phyloP scores from a whole-genome alignment of 2,888 invertebrate species.

The Drosophila bunnanda region DNA sequence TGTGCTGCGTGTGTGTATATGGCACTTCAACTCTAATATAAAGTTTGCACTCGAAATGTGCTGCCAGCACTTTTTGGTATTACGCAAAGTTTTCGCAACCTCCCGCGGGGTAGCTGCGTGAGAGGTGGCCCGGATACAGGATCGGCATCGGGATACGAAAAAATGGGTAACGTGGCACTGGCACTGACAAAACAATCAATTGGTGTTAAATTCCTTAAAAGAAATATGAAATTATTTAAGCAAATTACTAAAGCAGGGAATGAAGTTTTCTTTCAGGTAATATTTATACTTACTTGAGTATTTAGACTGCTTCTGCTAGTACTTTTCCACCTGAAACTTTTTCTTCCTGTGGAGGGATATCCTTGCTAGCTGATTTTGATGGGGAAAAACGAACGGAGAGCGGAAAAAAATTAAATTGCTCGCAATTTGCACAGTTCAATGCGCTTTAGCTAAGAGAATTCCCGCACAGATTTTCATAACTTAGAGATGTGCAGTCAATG shows the following conservation, averaged over 20 bases:
- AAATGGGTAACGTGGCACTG: not conserved
- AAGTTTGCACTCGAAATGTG: conserved; percentile 77
- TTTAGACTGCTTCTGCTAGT: too few species aligned
- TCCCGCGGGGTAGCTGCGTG: conserved; percentile 43
- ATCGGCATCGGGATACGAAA: conserved; percentile 7
- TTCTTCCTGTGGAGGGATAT: not conserved
- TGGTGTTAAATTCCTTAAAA: too few species aligned
- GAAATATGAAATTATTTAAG: not conserved
- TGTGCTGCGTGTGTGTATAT: conserved; percentile 34
- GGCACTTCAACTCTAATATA: conserved; percentile 78
- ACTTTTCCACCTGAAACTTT: not conserved
- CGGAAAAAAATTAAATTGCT: conserved; percentile 75
- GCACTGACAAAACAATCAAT: not conserved
- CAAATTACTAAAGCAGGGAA: not conserved
- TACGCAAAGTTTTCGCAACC: conserved; percentile 71
- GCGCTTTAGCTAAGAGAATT: conserved; percentile 73
- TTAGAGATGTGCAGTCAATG: conserved; percentile 61
- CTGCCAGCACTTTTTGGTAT: conserved; percentile 78
- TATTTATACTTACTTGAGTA: too few species aligned
- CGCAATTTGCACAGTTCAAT: conserved; percentile 81
- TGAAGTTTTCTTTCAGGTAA: too few species aligned
- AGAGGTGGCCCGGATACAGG: conserved; percentile 11
- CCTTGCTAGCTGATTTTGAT: conserved; percentile 60
- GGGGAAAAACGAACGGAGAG: conserved; percentile 24
- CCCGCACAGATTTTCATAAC: conserved; percentile 78